Evolutionary conservation across 2,113 vertebrate genomes (phyloP).

Genomic region (Corythaixoides concolor): DNA sequence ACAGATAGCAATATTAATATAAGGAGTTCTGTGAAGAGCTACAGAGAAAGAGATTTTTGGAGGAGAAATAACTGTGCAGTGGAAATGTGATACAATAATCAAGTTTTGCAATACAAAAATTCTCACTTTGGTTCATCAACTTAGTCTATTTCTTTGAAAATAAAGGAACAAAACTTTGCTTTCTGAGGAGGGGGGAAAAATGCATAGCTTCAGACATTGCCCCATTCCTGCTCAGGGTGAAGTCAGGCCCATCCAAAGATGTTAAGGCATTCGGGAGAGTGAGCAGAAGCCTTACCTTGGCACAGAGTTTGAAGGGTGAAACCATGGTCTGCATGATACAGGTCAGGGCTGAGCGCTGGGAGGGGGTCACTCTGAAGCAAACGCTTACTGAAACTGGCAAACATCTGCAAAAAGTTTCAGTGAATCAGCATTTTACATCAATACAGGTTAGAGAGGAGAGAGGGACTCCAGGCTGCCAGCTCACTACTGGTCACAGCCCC

Average conservation of each 20-base stretch:
- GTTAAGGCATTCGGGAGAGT: background rate
- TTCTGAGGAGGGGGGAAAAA: background rate
- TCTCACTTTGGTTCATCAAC: background rate
- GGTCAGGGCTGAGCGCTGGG: background rate
- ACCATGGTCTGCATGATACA: background rate
- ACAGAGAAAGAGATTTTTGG: background rate
- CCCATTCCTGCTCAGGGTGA: background rate
- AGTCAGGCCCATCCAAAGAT: background rate
- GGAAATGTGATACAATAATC: background rate
- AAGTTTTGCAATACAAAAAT: background rate
- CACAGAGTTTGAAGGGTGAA: accelerated
- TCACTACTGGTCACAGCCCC: accelerated
- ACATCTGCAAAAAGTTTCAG: background rate
- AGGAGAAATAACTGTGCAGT: background rate
- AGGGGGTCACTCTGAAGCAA: background rate
- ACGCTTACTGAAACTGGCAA: background rate
- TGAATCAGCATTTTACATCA: background rate
- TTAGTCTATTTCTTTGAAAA: background rate
- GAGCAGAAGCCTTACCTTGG: background rate
- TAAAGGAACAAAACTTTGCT: background rate
- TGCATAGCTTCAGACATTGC: background rate
- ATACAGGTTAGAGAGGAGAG: background rate
- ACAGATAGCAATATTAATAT: background rate
- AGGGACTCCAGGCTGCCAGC: background rate
- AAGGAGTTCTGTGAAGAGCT: background rate